Conservation (phyloP, 2,888 invertebrate species). For the Ennomos quercinarius region DNA sequence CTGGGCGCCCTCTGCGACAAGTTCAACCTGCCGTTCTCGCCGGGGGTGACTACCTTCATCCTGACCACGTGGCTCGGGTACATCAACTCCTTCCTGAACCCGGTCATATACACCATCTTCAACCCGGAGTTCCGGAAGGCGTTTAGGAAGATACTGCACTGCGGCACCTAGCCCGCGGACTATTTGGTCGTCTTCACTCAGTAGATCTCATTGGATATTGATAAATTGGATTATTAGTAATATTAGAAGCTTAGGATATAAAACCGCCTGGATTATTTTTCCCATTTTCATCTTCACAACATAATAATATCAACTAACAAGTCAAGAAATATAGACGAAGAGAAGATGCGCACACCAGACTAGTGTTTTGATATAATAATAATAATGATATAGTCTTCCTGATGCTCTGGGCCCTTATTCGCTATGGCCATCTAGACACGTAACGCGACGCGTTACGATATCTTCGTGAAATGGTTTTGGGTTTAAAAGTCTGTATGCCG, state of each 20-base stretch:
- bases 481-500: no score
- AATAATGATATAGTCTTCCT: no score
- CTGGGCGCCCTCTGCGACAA: constrained; percentile 98
- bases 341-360: no score
- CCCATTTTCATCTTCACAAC: not conserved
- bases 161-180: constrained; percentile 84
- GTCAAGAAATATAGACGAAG: not conserved
- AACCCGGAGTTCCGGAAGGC: constrained; percentile 99
- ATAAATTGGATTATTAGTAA: no score
- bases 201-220: constrained; percentile 47
- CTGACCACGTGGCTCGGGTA: constrained; percentile 99
- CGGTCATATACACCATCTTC: constrained; percentile 97
- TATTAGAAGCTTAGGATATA: no score
- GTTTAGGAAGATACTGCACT: constrained; percentile 95
- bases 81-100: constrained; percentile 97
- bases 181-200: constrained; percentile 77
- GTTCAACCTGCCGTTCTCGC: constrained; percentile 90
- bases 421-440: no score
- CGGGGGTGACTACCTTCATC: constrained; percentile 95
- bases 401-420: no score
- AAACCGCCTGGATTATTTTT: no score
- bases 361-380: no score
- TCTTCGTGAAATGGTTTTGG: no score
- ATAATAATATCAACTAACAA: constrained; percentile 18
- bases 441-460: no score